A percentile compares a stretch with the other conserved stretches of the same genome.
Evolutionary conservation across 30 jellyfish, hydroid and myxozoan species (phyloP).

Genomic region (Aurelia sp.): DNA sequence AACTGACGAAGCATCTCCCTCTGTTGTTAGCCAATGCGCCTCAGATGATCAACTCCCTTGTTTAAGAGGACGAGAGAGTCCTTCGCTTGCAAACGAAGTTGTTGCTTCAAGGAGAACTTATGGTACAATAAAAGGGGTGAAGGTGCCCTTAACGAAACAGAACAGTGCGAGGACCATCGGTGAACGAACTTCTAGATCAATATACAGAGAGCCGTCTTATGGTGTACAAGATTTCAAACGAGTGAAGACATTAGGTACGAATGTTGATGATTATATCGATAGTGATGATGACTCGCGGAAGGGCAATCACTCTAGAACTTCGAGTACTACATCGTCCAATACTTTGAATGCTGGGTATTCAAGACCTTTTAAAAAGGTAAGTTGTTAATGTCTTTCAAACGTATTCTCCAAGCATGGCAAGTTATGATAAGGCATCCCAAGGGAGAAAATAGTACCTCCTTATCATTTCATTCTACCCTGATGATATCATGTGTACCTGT

Average conservation of each 20-base stretch:
- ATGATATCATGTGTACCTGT: no score
- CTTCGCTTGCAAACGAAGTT: slow-evolving; percentile 5
- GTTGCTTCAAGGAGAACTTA: slow-evolving; percentile 16
- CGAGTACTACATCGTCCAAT: slow-evolving; percentile 44
- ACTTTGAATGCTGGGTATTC: slow-evolving; percentile 16
- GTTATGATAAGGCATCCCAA: no score
- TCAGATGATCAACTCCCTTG: background rate
- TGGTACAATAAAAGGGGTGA: slow-evolving; percentile 13
- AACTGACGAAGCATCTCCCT: background rate
- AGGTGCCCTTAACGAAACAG: slow-evolving; percentile 37
- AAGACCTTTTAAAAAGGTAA: slow-evolving; percentile 45
- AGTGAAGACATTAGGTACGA: background rate
- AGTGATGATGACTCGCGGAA: slow-evolving; percentile 62
- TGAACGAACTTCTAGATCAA: slow-evolving; percentile 9
- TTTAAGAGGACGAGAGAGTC: background rate
- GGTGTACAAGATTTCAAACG: slow-evolving; percentile 24
- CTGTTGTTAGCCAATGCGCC: background rate
- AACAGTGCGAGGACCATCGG: slow-evolving; percentile 6
- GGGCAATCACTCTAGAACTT: slow-evolving; percentile 39
- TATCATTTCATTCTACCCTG: no score
- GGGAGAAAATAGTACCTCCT: no score
- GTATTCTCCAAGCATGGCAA: no score
- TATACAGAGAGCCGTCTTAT: slow-evolving; percentile 3
- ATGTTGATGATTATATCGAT: slow-evolving; percentile 37
- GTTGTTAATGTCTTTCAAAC: no score